Conservation (phyloP, 2,797 vertebrate species). For the Gymnoscopelus microlampas region DNA sequence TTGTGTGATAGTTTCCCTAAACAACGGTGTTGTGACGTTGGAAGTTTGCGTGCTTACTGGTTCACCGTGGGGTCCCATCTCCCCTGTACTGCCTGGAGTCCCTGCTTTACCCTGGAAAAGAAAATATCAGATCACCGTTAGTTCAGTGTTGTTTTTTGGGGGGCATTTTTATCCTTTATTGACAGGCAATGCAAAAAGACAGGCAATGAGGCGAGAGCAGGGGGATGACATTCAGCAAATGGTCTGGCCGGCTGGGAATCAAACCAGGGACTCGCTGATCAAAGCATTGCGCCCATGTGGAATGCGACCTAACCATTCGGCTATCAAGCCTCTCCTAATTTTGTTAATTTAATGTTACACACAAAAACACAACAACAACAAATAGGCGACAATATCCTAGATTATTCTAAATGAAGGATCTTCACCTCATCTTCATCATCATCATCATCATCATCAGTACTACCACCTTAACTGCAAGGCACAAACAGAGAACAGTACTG, state of each 20-base stretch:
- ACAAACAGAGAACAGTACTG: too few species aligned
- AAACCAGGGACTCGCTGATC: too few species aligned
- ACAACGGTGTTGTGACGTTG: slow-evolving; percentile 6
- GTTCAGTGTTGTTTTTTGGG: too few species aligned
- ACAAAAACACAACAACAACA: slow-evolving; percentile 28
- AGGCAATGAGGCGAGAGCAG: too few species aligned
- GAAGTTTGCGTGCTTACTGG: slow-evolving; percentile 83
- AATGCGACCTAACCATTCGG: too few species aligned
- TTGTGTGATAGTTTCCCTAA: slow-evolving; percentile 18
- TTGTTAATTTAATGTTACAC: background rate
- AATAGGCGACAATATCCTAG: slow-evolving; percentile 8
- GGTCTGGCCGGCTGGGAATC: too few species aligned
- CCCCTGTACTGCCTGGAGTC: slow-evolving; percentile 85
- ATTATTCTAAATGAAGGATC: background rate
- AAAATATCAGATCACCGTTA: slow-evolving; percentile 35
- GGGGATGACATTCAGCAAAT: too few species aligned
- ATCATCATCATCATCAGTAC: background rate
- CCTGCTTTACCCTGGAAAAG: slow-evolving; percentile 87
- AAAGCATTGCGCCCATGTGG: too few species aligned
- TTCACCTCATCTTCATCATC: slow-evolving; percentile 5
- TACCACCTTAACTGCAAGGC: background rate
- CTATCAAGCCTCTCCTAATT: too few species aligned
- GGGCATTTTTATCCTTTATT: background rate
- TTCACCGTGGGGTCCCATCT: slow-evolving; percentile 87
- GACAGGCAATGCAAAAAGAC: too few species aligned